A percentile compares a stretch with the other conserved stretches of the same genome.
phyloP scores from a whole-genome alignment of 2,113 vertebrate genomes.

The Macheiramphus alcinus region DNA sequence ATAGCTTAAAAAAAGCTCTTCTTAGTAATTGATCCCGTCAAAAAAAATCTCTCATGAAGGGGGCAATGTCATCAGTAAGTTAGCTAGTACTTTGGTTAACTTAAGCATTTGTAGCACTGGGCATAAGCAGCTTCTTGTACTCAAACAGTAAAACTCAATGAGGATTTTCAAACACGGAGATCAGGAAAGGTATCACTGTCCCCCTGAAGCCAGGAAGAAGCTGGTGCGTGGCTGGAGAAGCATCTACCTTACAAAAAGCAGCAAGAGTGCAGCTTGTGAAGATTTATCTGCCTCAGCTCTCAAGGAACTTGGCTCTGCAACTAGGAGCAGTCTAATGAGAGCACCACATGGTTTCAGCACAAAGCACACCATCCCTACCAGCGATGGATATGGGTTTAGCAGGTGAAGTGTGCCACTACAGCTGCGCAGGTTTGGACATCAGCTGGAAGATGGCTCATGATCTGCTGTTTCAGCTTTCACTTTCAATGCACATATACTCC shows the following conservation, averaged over 20 bases:
- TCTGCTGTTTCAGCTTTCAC: neutral
- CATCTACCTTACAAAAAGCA: neutral
- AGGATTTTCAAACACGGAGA: neutral
- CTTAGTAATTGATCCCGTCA: neutral
- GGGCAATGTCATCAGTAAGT: neutral
- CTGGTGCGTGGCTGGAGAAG: neutral
- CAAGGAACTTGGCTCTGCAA: neutral
- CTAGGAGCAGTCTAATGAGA: neutral
- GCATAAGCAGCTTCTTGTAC: neutral
- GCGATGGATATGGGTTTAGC: neutral
- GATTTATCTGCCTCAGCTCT: neutral
- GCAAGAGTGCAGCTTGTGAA: neutral
- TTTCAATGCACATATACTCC: neutral
- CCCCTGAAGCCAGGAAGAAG: neutral
- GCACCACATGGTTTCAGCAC: neutral
- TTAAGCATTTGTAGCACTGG: neutral
- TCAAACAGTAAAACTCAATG: neutral
- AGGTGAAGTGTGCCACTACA: neutral
- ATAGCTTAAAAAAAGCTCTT: neutral
- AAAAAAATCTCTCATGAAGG: neutral
- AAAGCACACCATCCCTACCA: neutral
- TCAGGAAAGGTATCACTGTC: neutral
- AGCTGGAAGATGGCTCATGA: neutral
- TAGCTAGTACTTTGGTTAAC: neutral
- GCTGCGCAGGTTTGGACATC: neutral